phyloP scores from a whole-genome alignment of 2,113 vertebrate genomes.

The Hyperopisus bebe region DNA sequence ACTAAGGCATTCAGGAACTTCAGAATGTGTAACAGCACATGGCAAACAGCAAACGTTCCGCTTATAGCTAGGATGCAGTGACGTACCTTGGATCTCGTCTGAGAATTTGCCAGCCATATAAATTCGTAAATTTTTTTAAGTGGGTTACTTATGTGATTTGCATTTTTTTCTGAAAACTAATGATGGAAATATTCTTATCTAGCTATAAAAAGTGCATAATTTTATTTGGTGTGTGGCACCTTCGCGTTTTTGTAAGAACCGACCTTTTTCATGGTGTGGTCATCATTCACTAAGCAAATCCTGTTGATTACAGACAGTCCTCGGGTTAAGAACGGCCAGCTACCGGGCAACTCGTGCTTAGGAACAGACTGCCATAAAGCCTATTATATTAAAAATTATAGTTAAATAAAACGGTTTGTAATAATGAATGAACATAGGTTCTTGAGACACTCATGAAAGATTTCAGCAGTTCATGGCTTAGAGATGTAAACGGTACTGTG shows the following conservation, averaged over 20 bases:
- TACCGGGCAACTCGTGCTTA: background rate
- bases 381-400: background rate
- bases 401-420: background rate
- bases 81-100: background rate
- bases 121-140: background rate
- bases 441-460: background rate
- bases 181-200: background rate
- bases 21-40: background rate
- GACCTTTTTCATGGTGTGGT: background rate
- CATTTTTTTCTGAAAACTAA: background rate
- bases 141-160: background rate
- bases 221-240: background rate
- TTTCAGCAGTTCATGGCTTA: background rate
- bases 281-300: background rate
- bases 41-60: background rate
- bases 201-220: background rate
- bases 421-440: background rate
- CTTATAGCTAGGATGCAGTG: background rate
- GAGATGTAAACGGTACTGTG: background rate
- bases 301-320: background rate
- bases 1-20: background rate
- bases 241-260: background rate
- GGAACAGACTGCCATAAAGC: background rate
- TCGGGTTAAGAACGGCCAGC: too few species aligned
- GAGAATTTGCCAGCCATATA: background rate